Conservation (phyloP, 2,113 vertebrate genomes). For the Empidonax alnorum region DNA sequence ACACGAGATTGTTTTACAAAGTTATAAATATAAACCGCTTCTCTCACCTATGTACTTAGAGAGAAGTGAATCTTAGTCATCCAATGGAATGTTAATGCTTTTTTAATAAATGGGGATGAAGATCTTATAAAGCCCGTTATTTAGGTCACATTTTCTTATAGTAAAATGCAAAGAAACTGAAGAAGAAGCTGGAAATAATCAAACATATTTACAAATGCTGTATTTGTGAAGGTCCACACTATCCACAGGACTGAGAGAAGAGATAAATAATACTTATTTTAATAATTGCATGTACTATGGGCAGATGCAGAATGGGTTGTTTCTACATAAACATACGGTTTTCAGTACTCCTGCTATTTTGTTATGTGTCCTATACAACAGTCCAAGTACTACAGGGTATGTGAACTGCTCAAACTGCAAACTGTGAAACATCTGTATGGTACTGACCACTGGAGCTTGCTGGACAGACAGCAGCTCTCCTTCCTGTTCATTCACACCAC, state of each 20-base stretch:
- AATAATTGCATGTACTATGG: neutral
- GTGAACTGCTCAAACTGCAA: neutral
- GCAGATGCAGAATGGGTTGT: neutral
- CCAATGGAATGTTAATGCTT: neutral
- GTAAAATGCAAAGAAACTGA: neutral
- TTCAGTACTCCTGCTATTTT: neutral
- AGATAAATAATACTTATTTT: neutral
- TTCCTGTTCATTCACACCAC: neutral
- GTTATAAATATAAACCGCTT: neutral
- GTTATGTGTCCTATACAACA: accelerated
- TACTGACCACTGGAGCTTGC: neutral
- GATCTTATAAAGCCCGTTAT: neutral
- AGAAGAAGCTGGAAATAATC: neutral
- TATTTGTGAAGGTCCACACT: neutral
- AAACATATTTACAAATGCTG: neutral
- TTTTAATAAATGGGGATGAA: neutral
- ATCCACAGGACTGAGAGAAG: neutral
- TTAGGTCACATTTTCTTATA: neutral
- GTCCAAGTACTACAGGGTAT: neutral
- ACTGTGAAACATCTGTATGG: neutral
- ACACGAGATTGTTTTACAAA: neutral
- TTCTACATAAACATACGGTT: neutral
- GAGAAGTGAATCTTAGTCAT: neutral
- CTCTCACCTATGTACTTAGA: neutral
- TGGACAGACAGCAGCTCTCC: neutral